These are phyloP conservation scores for Phalacrocorax brasilianus DNA, from an alignment of 2,113 vertebrate genomes.

Conservation along the genomic window DNA sequence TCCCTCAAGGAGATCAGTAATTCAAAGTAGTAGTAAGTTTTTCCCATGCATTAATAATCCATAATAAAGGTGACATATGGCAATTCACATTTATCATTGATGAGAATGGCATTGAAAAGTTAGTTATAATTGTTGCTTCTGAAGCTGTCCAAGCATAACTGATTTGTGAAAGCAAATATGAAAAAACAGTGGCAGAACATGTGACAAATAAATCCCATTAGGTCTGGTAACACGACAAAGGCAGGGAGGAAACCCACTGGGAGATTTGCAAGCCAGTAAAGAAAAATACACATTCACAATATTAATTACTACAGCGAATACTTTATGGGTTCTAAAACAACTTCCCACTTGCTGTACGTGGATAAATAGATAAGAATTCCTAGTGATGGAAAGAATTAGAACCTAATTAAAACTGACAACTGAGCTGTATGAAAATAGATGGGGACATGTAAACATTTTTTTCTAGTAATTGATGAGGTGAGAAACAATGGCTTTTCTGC, in stretches of 20 bases:
- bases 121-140: constrained; percentile 18
- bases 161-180: constrained; percentile 50
- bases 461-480: constrained; percentile 39
- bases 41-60: constrained; percentile 38
- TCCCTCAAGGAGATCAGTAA: constrained; percentile 49
- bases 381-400: constrained; percentile 45
- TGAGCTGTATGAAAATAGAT: constrained; percentile 45
- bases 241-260: constrained; percentile 34
- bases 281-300: constrained; percentile 42
- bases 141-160: constrained; percentile 46
- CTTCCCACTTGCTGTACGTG: constrained; percentile 35
- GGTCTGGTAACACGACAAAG: neutral
- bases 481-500: constrained; percentile 31
- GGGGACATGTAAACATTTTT: constrained; percentile 30
- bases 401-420: constrained; percentile 51
- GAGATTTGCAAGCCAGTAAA: constrained; percentile 27
- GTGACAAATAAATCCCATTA: constrained; percentile 57
- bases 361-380: constrained; percentile 50
- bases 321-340: constrained; percentile 22
- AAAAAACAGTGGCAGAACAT: constrained; percentile 59
- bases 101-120: constrained; percentile 14
- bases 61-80: constrained; percentile 30
- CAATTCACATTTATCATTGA: constrained; percentile 45
- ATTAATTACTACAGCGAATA: constrained; percentile 47
- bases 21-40: constrained; percentile 42